Conservation (phyloP, 2,888 invertebrate genomes). For the Heliconius sara region DNA sequence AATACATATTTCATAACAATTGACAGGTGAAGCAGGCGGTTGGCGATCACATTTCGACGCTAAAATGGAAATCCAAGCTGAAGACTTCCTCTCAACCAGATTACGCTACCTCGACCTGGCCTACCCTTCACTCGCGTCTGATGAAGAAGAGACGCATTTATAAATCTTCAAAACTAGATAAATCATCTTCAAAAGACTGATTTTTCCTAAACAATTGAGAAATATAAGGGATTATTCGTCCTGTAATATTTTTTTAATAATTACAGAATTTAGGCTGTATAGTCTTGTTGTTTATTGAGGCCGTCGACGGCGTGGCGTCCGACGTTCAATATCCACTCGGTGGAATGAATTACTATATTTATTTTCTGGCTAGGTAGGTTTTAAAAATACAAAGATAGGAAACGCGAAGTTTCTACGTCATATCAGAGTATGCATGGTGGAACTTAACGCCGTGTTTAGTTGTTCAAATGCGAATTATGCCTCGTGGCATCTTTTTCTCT, state of each 20-base stretch:
- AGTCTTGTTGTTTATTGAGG: neutral
- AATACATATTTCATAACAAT: neutral
- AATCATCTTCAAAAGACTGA: slow-evolving; percentile 45
- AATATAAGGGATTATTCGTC: neutral
- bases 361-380: too few relatives aligned
- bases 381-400: too few relatives aligned
- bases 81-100: slow-evolving; percentile 64
- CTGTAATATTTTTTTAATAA: neutral
- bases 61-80: slow-evolving; percentile 71
- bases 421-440: neutral
- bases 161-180: slow-evolving; percentile 42
- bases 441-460: neutral
- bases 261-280: neutral
- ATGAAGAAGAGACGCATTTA: slow-evolving; percentile 64
- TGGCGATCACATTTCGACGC: slow-evolving; percentile 73
- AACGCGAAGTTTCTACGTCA: too few relatives aligned
- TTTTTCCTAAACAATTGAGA: slow-evolving; percentile 25
- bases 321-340: too few relatives aligned
- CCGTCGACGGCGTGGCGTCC: too few relatives aligned
- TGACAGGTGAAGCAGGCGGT: slow-evolving; percentile 72
- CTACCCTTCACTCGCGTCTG: slow-evolving; percentile 65
- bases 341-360: too few relatives aligned
- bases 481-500: too few relatives aligned
- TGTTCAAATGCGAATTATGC: neutral
- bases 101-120: slow-evolving; percentile 61